Evolutionary conservation across 2,113 vertebrate species (phyloP).

Genomic region (Ictalurus punctatus): DNA sequence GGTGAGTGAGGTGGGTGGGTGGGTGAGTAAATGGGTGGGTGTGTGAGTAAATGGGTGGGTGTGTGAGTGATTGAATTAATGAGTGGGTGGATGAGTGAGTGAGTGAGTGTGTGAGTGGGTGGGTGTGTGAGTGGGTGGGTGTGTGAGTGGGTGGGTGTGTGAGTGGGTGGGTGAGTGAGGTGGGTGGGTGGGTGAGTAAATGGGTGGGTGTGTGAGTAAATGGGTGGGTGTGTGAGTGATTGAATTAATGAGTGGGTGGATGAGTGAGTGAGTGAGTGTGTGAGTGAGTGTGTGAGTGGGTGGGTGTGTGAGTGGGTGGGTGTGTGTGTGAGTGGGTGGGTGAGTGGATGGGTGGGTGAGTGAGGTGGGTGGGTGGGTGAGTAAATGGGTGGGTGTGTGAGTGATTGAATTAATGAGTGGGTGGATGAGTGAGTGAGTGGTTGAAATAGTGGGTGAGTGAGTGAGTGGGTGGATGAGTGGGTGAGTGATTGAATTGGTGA

Average conservation of each 20-base stretch:
- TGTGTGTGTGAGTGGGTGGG: neutral
- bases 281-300: constrained; percentile 42
- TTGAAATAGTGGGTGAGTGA: constrained; percentile 34
- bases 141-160: neutral
- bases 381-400: constrained; percentile 31
- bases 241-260: constrained; percentile 40
- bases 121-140: constrained; percentile 38
- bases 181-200: neutral
- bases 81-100: constrained; percentile 38
- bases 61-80: constrained; percentile 22
- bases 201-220: constrained; percentile 38
- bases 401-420: constrained; percentile 46
- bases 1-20: constrained; percentile 53
- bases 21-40: constrained; percentile 50
- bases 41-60: constrained; percentile 49
- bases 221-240: constrained; percentile 45
- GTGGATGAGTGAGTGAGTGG: neutral
- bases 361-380: neutral
- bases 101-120: no score
- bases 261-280: constrained; percentile 53
- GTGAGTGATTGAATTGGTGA: constrained; percentile 36
- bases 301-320: constrained; percentile 15
- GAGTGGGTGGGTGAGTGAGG: constrained; percentile 27
- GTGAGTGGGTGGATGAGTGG: constrained; percentile 39
- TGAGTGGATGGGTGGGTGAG: constrained; percentile 36